Percentiles rank a stretch among this genome's conserved stretches.
Evolutionary conservation across 2,113 vertebrate genomes (phyloP).

Genomic region (Festucalex cinctus): DNA sequence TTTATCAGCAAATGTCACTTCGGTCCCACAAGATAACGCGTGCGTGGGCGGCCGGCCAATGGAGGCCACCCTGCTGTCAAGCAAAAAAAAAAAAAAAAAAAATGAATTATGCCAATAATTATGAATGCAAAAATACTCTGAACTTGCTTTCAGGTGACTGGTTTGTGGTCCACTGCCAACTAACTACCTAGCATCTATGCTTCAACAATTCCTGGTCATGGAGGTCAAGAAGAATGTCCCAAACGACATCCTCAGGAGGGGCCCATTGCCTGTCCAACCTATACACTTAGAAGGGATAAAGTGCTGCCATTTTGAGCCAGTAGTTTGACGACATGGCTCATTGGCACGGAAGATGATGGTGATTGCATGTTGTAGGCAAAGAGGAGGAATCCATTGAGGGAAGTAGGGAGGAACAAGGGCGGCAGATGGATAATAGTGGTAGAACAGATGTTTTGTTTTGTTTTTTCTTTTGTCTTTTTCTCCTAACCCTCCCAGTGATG

Average conservation of each 20-base stretch:
- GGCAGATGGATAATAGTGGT: slow-evolving; percentile 51
- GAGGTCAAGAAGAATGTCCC: slow-evolving; percentile 70
- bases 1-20: slow-evolving; percentile 7
- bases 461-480: slow-evolving; percentile 7
- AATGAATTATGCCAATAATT: neutral
- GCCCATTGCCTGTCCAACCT: slow-evolving; percentile 21
- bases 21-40: slow-evolving; percentile 1
- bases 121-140: neutral
- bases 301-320: slow-evolving; percentile 41
- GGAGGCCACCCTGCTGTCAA: neutral
- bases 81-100: neutral
- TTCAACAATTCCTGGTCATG: slow-evolving; percentile 26
- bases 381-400: slow-evolving; percentile 21
- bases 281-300: slow-evolving; percentile 20
- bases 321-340: slow-evolving; percentile 55
- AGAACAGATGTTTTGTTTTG: slow-evolving; percentile 42
- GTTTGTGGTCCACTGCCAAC: neutral
- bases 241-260: slow-evolving; percentile 55
- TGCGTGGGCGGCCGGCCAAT: neutral
- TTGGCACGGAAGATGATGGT: slow-evolving; percentile 57
- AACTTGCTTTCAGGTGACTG: neutral
- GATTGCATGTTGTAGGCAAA: slow-evolving; percentile 45
- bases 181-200: slow-evolving; percentile 39
- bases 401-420: neutral
- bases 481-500: neutral